Evolutionary conservation across 2,888 invertebrate species (phyloP), one percentile per base, ranked within the genome.

Genomic region (Patella depressa): DNA sequence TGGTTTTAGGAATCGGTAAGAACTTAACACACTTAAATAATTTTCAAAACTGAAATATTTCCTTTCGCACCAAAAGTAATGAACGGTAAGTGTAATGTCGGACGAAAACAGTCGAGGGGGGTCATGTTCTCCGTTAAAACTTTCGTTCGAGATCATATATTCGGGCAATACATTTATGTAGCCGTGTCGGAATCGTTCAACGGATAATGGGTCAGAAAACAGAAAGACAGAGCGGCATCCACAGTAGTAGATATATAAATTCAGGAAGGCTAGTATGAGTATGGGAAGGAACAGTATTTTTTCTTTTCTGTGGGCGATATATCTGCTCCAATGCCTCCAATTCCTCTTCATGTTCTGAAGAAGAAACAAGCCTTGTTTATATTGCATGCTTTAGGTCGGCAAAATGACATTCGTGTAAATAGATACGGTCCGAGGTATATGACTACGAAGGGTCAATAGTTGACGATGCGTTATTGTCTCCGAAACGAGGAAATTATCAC

Each of bases 31-130:
- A 53, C 85, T 84, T 53, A 88, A 78, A 79, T 86, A 88, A 73
- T 88, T 81, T 69, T 86, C 79, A 79, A 85, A 89, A 74, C 87
- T 85, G 72, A 89, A 87, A 79, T 83, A 82, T 7, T 81, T 75
- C 11, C 76, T 77, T 3, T 83, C 82, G 74, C 89, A 89, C 88
- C 87, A 88, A n/a, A 88, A 65, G 73, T 81, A 85, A 75, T 87
- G 86, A 11, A 86, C 83, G 74, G 80, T 77, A 15, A 81, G 79
- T 55, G 81, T 74, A 12, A 79, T 78, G 12, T 57, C 29, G 7
- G 57, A 53, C n/a, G 73, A 45, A 34, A 83, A 53, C 12, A 76
- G 69, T 59, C 78, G 76, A n/a, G 24, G 34, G 5, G n/a, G 34
- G 7, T 34, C 19, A 17, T 54, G 19, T 15, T 73, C 24, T 45